Evolutionary conservation across 2,888 invertebrate species (phyloP), one percentile per base, ranked within the genome.

Genomic region (Eucera pruinosa): DNA sequence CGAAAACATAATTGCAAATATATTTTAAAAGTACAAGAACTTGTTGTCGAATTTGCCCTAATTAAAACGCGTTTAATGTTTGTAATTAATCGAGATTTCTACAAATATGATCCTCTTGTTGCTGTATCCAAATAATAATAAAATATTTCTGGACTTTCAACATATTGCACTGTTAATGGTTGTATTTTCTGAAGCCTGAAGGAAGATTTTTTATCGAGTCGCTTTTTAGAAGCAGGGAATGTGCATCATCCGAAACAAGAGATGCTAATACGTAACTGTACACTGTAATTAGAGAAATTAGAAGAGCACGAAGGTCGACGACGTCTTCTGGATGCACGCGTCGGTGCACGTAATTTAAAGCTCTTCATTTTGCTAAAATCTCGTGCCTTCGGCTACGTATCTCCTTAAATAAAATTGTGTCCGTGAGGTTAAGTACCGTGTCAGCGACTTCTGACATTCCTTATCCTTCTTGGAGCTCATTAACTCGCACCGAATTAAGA

Each of bases 261-360:
- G 36, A 73, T 43, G 18, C 6, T 68, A 71, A 62, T 39, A 58
- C 25, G 61, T 39, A 72, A 66, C 47, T 39, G 45, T 36, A 47
- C 25, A 1, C 27, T 36, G 41, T 67, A 68, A 83, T 83, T 80
- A 69, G 23, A 69, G 69, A 69, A 81, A 81, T 74, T 66, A 52
- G 41, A n/a, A 50, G 25, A 62, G 45, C 36, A 55, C 64, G 36
- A 71, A 30, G 39, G 41, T 43, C 36, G 25, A 79, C 47, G 52
- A 57, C 23, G 48, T 73, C 25, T 64, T 55, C 30, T 60, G 20
- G 52, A 20, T 43, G 41, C 43, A 58, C 43, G 43, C 67, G 43
- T 39, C 54, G 7, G 47, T 58, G 41, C 61, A 43, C 18, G 58
- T 80, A 77, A 82, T 80, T 80, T 48, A 41, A 52, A 43, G 62